Percentiles rank a stretch among this genome's conserved stretches.
Evolutionary conservation across 2,113 vertebrate genomes (phyloP).

Genomic region (Pseudolaguvia tuberculata): DNA sequence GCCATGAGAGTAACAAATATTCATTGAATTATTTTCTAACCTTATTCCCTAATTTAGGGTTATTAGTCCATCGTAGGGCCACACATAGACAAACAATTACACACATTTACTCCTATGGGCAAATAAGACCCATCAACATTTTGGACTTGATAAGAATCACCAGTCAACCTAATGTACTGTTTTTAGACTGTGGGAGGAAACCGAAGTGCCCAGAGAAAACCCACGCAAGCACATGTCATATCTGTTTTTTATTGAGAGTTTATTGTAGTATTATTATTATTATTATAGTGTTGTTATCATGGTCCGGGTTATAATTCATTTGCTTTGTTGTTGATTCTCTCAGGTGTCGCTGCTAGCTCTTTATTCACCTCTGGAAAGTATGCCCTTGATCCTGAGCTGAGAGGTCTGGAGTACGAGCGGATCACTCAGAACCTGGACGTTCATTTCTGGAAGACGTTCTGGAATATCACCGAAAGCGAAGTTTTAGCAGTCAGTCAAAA

Average conservation of each 20-base stretch:
- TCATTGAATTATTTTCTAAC: no score
- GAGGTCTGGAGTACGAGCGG: slow-evolving; percentile 81
- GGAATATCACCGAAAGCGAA: slow-evolving; percentile 87
- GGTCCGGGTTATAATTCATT: not conserved
- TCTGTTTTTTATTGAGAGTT: not conserved
- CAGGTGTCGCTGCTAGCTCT: slow-evolving; percentile 83
- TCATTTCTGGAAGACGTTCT: slow-evolving; percentile 88
- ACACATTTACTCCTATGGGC: no score
- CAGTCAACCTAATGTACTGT: no score
- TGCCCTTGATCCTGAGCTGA: slow-evolving; percentile 83
- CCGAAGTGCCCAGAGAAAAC: no score
- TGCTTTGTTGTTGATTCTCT: not conserved
- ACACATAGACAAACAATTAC: no score
- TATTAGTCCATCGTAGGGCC: no score
- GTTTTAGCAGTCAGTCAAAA: slow-evolving; percentile 73
- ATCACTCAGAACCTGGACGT: slow-evolving; percentile 86
- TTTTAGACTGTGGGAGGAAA: no score
- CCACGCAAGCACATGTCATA: no score
- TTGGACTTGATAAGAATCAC: no score
- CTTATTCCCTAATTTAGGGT: no score
- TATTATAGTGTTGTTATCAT: not conserved
- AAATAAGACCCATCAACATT: no score
- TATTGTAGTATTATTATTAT: no score
- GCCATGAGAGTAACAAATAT: not conserved
- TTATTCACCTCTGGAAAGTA: slow-evolving; percentile 85